A percentile compares a stretch with the other conserved stretches of the same genome.
phyloP scores from a whole-genome alignment of 2,113 vertebrate genomes.

The Origma solitaria region DNA sequence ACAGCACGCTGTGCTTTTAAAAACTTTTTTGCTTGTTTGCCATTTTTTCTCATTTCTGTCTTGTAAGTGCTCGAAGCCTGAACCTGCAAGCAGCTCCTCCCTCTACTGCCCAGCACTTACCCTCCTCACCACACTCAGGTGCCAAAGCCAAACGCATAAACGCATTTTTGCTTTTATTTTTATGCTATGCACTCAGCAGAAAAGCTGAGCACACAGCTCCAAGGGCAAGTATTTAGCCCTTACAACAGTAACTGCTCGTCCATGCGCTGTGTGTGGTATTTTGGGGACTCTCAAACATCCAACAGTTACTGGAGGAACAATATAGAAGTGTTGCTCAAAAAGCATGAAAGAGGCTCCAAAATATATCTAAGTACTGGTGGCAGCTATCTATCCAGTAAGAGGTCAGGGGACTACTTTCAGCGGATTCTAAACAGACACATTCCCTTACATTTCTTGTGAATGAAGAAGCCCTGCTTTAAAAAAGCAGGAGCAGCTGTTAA shows the following conservation, averaged over 20 bases:
- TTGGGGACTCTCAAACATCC: not conserved
- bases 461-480: slow-evolving; percentile 3
- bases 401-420: not conserved
- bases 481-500: slow-evolving; percentile 42
- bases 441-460: not conserved
- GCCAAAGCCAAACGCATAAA: not conserved
- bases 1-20: not conserved
- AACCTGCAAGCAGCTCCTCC: not conserved
- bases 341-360: not conserved
- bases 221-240: not conserved
- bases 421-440: not conserved
- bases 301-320: not conserved
- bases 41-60: not conserved
- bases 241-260: not conserved
- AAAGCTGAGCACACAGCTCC: not conserved
- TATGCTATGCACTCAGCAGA: not conserved
- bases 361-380: not conserved
- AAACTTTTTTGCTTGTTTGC: not conserved
- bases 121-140: not conserved
- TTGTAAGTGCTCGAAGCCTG: not conserved
- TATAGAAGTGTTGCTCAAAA: not conserved
- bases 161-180: no score
- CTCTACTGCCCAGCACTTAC: not conserved
- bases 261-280: not conserved
- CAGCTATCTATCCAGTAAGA: not conserved